A percentile compares a stretch with the other conserved stretches of the same genome.
These are phyloP conservation scores for Drosophila kambysellisi DNA, from an alignment of 2,888 invertebrate genomes.

Conservation along the genomic window DNA sequence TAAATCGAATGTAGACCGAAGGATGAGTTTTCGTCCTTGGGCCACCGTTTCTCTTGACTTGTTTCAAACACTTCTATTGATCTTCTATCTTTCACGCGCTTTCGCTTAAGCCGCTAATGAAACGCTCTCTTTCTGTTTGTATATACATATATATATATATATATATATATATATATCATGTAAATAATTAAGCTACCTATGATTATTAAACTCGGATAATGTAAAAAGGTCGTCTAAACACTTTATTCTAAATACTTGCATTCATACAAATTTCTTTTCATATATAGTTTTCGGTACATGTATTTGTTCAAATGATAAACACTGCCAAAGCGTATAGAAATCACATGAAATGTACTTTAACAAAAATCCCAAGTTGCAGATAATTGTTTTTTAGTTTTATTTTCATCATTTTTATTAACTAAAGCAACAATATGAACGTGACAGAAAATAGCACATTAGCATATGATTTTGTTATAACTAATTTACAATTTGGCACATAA, in stretches of 20 bases:
- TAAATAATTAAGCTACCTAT: slow-evolving; percentile 54
- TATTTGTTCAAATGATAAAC: slow-evolving; percentile 81
- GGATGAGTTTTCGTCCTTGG: slow-evolving; percentile 29
- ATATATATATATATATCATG: slow-evolving; percentile 60
- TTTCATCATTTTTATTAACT: slow-evolving; percentile 9
- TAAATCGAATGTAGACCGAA: slow-evolving; percentile 27
- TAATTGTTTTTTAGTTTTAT: slow-evolving; percentile 29
- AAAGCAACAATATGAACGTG: slow-evolving; percentile 16
- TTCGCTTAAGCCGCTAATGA: slow-evolving; percentile 57
- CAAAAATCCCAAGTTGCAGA: slow-evolving; percentile 36
- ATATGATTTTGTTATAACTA: slow-evolving; percentile 29
- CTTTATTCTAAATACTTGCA: slow-evolving; percentile 8
- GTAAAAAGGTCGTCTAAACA: slow-evolving; percentile 24
- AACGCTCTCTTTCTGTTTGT: slow-evolving; percentile 60
- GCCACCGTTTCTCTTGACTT: slow-evolving; percentile 30
- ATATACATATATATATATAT: slow-evolving; percentile 31
- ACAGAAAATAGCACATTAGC: slow-evolving; percentile 33
- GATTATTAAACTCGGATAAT: slow-evolving; percentile 16
- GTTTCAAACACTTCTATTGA: slow-evolving; percentile 22
- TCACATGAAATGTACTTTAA: slow-evolving; percentile 70
- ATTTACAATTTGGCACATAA: slow-evolving; percentile 48
- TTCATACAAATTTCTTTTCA: slow-evolving; percentile 23
- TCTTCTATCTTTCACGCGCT: slow-evolving; percentile 56
- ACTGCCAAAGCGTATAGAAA: slow-evolving; percentile 83
- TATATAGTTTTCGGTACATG: slow-evolving; percentile 49